Percentiles rank a stretch among this genome's conserved stretches.
Evolutionary conservation across 2,797 vertebrate species (phyloP).

Genomic region (Rhinogobio ventralis): DNA sequence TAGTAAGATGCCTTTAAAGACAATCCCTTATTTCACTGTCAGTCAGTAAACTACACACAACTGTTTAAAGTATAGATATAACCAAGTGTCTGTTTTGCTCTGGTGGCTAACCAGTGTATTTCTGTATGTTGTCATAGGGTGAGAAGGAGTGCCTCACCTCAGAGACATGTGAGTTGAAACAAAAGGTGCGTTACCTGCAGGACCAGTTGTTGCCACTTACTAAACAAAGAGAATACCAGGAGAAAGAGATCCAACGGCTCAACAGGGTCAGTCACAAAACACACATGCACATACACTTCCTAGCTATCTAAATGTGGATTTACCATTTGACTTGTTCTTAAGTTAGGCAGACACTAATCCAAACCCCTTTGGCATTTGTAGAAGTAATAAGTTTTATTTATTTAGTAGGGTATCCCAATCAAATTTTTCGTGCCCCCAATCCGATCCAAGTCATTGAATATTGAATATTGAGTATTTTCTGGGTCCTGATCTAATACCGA

Average conservation of each 20-base stretch:
- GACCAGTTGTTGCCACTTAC: constrained; percentile 92
- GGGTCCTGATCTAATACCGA: too few species aligned
- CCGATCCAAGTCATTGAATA: too few species aligned
- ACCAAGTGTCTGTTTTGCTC: not conserved
- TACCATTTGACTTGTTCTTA: not conserved
- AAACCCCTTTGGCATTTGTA: not conserved
- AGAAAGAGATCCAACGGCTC: constrained; percentile 95
- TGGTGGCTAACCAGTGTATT: constrained; percentile 13
- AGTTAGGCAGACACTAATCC: not conserved
- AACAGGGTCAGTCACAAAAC: constrained; percentile 85
- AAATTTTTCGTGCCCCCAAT: too few species aligned
- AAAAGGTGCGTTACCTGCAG: constrained; percentile 92
- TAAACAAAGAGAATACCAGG: constrained; percentile 95
- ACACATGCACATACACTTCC: not conserved
- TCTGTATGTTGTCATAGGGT: constrained; percentile 74
- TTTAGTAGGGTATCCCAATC: too few species aligned
- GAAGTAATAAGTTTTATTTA: not conserved
- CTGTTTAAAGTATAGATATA: not conserved
- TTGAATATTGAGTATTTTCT: too few species aligned
- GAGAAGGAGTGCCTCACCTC: constrained; percentile 89
- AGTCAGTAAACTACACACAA: not conserved
- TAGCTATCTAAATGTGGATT: not conserved
- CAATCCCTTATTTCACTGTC: not conserved
- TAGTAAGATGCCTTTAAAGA: not conserved
- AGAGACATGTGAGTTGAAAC: constrained; percentile 90